A percentile compares a stretch with the other conserved stretches of the same genome.
Evolutionary conservation across 2,797 vertebrate genomes (phyloP).

Genomic region (Pseudochirops cupreus): DNA sequence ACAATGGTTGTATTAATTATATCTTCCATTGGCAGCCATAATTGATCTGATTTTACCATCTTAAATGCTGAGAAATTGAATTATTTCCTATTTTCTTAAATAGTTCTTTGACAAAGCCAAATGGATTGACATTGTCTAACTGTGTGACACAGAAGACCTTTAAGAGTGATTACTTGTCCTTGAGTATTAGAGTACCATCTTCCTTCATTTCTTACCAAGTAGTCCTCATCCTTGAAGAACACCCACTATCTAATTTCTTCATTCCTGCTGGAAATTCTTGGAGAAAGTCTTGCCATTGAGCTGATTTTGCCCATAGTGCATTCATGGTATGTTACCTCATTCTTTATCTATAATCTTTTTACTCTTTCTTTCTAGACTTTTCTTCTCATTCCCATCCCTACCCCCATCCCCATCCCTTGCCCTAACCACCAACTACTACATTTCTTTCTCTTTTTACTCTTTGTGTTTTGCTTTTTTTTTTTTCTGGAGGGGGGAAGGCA

Average conservation of each 20-base stretch:
- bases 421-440: background rate
- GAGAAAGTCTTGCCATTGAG: background rate
- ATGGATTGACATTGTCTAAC: conserved; percentile 66
- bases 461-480: too few species aligned
- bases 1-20: conserved; percentile 80
- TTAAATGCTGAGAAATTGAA: conserved; percentile 66
- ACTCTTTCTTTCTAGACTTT: background rate
- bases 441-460: background rate
- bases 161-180: conserved; percentile 59
- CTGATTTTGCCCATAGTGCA: background rate
- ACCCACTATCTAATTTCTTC: background rate
- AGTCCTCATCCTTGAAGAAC: background rate
- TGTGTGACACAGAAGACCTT: conserved; percentile 47
- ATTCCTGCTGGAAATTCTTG: background rate
- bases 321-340: background rate
- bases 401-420: background rate
- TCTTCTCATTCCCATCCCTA: background rate
- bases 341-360: background rate
- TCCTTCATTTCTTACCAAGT: background rate
- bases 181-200: conserved; percentile 56
- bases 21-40: conserved; percentile 73
- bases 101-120: conserved; percentile 70
- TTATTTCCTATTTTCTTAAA: conserved; percentile 63
- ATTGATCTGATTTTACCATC: conserved; percentile 72
- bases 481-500: too few species aligned